Base-by-base conservation (phyloP, 2,113 vertebrate genomes). In the Morone chrysops region DNA sequence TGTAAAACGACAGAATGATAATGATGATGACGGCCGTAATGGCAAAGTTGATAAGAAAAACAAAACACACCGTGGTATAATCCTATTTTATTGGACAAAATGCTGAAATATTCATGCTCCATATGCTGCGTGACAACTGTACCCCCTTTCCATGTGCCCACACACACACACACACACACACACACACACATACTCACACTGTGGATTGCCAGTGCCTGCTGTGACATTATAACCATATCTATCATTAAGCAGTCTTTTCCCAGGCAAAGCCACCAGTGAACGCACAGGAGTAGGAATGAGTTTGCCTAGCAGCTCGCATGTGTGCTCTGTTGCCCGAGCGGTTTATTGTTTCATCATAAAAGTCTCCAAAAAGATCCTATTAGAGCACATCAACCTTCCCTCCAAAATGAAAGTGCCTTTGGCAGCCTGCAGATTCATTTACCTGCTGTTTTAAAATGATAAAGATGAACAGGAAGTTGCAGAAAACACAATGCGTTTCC, bases 41-140 rank as follows among this genome's bases (percentile, higher is more conserved):
- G 62, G 65, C 56, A 48, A 25, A 53, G 65, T 62, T 72, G 85
- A 82, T 80, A 70, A 75, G 48, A 54, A 72, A 84, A 84, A 68
- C 57, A 85, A 4, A 78, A 60, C 70, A 70, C 78, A 4, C 72
- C 61, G 79, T 38, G 75, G 53, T n/a, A 51, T 62, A 84, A 72
- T 56, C 70, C 70, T 68, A 69, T 80, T 86, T 89, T 73, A 84
- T 68, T 87, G 66, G 63, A 70, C 54, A 4, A 65, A 78, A 83
- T 74, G 75, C 67, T 85, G 1, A 90, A 88, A 85, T 90, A 85
- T 88, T 88, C 81, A 88, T 82, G 85, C 74, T 81, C 81, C 76
- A 70, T 81, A 79, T 87, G 87, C 77, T 67, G 18, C 5, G 8
- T 40, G 78, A 79, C 85, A 45, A 43, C 81, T 69, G 11, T 31